Base-by-base conservation (phyloP, 2,888 invertebrate genomes). In the Cyclophora punctaria region DNA sequence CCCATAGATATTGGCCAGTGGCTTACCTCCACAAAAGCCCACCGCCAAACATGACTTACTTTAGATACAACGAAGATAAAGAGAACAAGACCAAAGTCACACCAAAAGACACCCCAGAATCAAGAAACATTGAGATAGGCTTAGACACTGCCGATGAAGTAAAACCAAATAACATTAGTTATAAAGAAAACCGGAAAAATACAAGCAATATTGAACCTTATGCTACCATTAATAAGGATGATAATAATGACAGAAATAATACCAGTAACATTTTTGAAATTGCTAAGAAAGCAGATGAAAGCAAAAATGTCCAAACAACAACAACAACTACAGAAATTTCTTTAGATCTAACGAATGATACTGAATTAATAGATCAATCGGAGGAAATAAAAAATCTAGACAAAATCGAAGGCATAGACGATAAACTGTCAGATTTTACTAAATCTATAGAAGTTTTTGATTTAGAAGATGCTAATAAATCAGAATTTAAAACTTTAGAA, bases 21-120 rank as follows among this genome's bases (percentile, higher is more conserved):
- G 93, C 94, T 0, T 96, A 95, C 71, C 87, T 96, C 0, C 96
- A 96, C 68, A 92, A 92, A 73, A 92, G 93, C 53, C 91, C 92
- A 41, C 96, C 96, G 3, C 95, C 95, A 0, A 94, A 95, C 69
- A 90, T 91, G 59, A 93, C 92, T 0, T 89, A 86, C 60, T 88
- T 86, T 59, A 73, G 76, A 48, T 87, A 80, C 62, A 85, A 86
- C 56, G 20, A 20, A 20, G 20, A 20, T 20, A 20, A 37, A 37
- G 86, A 86, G 67, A 75, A 76, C 1, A 56, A 66, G 20, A 20
- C 20, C 20, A 20, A 20, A 20, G 20, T 20, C 44, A 51, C 57
- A 50, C 50, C 58, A 42, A 42, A 58, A 57, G 51, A 64, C 50
- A 45, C 55, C 34, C 45, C 61, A 4, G 59, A 62, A 45, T 34